A percentile compares a stretch with the other conserved stretches of the same genome.
Conservation (phyloP, 2,888 invertebrate species). For the Andrena dorsata region DNA sequence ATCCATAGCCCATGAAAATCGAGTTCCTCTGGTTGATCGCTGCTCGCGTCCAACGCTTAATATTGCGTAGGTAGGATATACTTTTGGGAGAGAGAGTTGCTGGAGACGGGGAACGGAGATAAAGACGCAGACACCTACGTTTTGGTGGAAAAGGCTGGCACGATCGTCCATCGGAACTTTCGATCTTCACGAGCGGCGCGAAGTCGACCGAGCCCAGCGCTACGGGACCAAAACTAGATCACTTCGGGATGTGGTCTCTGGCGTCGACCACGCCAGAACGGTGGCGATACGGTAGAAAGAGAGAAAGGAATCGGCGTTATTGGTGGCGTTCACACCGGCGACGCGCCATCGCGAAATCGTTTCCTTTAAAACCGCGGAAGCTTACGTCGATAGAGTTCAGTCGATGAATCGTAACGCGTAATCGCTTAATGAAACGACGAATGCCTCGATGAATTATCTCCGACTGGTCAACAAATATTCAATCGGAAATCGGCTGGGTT, state of each 20-base stretch:
- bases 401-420: too few relatives aligned
- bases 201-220: slow-evolving; percentile 30
- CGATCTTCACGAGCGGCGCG: slow-evolving; percentile 51
- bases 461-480: slow-evolving; percentile 16
- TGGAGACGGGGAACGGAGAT: not conserved
- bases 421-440: not conserved
- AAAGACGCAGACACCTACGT: not conserved
- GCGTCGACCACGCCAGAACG: slow-evolving; percentile 68
- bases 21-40: too few relatives aligned
- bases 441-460: not conserved
- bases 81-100: not conserved
- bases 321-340: slow-evolving; percentile 68
- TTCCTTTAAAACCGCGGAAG: not conserved
- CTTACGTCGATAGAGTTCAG: not conserved
- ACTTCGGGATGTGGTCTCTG: slow-evolving; percentile 53
- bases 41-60: not conserved
- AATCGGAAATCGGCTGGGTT: slow-evolving; percentile 29
- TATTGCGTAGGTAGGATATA: not conserved
- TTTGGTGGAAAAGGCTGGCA: slow-evolving; percentile 27
- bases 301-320: slow-evolving; percentile 74
- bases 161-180: slow-evolving; percentile 53
- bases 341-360: slow-evolving; percentile 10
- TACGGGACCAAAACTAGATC: slow-evolving; percentile 59
- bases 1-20: too few relatives aligned
- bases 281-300: slow-evolving; percentile 62